phyloP scores from a whole-genome alignment of 2,113 vertebrate genomes.

The Hippocampus comes region DNA sequence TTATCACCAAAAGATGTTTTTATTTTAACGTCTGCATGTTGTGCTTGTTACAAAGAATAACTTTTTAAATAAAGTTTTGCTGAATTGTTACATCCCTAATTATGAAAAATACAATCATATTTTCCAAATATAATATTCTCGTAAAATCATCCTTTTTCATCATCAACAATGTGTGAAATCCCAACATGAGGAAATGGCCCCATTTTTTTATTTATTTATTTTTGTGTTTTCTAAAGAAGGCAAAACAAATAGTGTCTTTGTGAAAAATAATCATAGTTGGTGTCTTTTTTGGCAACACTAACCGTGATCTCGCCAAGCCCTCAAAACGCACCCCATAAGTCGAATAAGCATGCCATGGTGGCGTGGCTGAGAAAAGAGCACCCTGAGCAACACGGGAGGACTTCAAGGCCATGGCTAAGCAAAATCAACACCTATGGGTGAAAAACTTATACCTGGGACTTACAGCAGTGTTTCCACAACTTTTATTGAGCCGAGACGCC shows the following conservation, averaged over 20 bases:
- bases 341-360: constrained; percentile 51
- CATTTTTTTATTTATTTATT: not conserved
- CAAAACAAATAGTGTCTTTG: not conserved
- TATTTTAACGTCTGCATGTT: too few relatives aligned
- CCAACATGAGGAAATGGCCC: not conserved
- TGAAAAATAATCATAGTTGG: constrained; percentile 13
- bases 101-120: too few relatives aligned
- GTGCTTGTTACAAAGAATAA: too few relatives aligned
- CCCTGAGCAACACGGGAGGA: not conserved
- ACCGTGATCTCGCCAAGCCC: constrained; percentile 35
- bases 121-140: not conserved
- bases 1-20: too few relatives aligned
- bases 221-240: not conserved
- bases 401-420: constrained; percentile 33
- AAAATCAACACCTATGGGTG: constrained; percentile 36
- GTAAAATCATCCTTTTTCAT: not conserved
- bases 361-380: constrained; percentile 35
- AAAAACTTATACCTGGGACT: constrained; percentile 30
- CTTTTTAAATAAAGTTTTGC: too few relatives aligned
- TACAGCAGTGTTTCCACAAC: not conserved
- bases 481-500: not conserved
- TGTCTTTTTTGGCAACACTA: constrained; percentile 21
- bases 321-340: constrained; percentile 39
- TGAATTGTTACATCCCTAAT: too few relatives aligned
- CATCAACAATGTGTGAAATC: not conserved